Percentiles rank a stretch among this genome's conserved stretches.
Evolutionary conservation across 2,888 invertebrate genomes (phyloP).

Genomic region (Phaonia tiefii): DNA sequence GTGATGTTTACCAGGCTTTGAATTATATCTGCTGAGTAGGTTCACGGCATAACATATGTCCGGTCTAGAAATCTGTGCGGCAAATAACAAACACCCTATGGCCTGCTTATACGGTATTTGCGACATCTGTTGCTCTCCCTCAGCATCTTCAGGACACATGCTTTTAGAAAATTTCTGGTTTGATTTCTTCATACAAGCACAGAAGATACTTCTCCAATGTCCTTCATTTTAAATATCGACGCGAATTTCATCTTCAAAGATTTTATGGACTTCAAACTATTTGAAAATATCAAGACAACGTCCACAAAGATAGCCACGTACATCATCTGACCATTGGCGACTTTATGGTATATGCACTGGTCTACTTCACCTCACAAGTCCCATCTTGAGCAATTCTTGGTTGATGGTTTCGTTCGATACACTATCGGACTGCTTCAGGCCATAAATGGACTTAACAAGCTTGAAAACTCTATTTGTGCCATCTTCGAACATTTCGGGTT

Average conservation of each 20-base stretch:
- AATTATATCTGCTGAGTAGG: neutral
- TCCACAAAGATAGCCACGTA: conserved; percentile 47
- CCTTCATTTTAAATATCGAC: conserved; percentile 29
- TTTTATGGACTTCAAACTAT: conserved; percentile 28
- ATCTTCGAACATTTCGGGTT: conserved; percentile 42
- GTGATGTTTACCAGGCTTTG: neutral
- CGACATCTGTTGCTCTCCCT: conserved; percentile 32
- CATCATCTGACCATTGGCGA: conserved; percentile 15
- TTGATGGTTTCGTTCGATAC: conserved; percentile 63
- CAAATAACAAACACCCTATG: conserved; percentile 45
- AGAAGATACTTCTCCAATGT: conserved; percentile 51
- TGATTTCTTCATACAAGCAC: conserved; percentile 24
- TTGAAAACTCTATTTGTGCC: conserved; percentile 9
- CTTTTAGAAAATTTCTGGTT: conserved; percentile 53
- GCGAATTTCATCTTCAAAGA: neutral
- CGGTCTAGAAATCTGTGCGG: neutral
- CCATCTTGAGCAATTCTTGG: conserved; percentile 46
- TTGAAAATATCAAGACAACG: conserved; percentile 33
- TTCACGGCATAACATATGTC: conserved; percentile 11
- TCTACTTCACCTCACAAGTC: conserved; percentile 50
- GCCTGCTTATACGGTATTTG: conserved; percentile 57
- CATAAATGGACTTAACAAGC: conserved; percentile 47
- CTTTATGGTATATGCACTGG: conserved; percentile 58
- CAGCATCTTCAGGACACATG: conserved; percentile 58
- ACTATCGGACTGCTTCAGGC: conserved; percentile 47